A percentile compares a stretch with the other conserved stretches of the same genome.
Evolutionary conservation across 1,140 invertebrate species (phyloP).

Genomic region (Contarinia nasturtii): DNA sequence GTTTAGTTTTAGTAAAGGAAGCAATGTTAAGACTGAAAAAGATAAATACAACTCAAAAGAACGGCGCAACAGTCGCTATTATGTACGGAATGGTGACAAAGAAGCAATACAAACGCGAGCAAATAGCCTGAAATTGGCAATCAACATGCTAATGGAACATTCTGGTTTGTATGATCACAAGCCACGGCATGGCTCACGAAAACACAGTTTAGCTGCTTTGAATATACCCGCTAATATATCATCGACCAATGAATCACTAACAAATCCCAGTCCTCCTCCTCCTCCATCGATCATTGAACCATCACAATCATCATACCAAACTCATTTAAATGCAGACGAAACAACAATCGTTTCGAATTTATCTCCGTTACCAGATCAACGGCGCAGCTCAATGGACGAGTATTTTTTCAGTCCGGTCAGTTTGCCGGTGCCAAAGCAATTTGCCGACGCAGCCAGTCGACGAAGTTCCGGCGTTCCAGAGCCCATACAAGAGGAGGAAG

Average conservation of each 20-base stretch:
- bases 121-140: conserved; percentile 74
- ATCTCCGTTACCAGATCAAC: conserved; percentile 44
- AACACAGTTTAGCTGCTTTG: conserved; percentile 22
- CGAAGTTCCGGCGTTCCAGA: conserved; percentile 42
- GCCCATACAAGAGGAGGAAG: conserved; percentile 21
- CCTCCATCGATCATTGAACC: conserved; percentile 23
- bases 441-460: conserved; percentile 47
- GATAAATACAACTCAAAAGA: conserved; percentile 21
- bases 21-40: conserved; percentile 19
- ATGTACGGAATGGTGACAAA: conserved; percentile 19
- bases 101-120: conserved; percentile 39
- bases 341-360: conserved; percentile 31
- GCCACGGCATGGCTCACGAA: conserved; percentile 29
- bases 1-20: neutral
- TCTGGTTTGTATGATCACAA: conserved; percentile 24
- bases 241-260: conserved; percentile 9
- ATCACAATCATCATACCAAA: conserved; percentile 11
- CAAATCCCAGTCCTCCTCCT: conserved; percentile 30
- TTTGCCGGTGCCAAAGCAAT: conserved; percentile 48
- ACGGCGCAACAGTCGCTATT: conserved; percentile 15
- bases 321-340: no score
- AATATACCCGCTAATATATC: conserved; percentile 19
- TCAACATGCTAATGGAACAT: conserved; percentile 65
- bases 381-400: conserved; percentile 41
- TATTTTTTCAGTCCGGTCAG: conserved; percentile 26